These are phyloP conservation scores for Mellivora capensis DNA, from an alignment of 2,113 vertebrate genomes.

Conservation along the genomic window DNA sequence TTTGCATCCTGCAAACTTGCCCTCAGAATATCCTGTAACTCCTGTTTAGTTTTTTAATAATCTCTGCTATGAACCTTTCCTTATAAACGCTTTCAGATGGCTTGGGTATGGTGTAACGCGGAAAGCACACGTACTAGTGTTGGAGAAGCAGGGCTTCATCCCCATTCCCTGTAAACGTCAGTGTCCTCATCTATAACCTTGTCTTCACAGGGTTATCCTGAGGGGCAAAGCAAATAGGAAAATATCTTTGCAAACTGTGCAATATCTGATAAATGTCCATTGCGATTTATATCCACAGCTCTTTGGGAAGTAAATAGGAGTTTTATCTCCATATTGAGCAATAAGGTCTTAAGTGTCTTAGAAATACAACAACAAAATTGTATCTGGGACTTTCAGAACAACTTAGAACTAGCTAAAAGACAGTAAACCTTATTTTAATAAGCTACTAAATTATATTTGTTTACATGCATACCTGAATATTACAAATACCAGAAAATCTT, in stretches of 20 bases:
- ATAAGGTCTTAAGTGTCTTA: neutral
- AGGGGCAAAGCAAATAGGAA: conserved; percentile 11
- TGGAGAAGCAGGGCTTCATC: neutral
- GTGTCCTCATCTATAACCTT: neutral
- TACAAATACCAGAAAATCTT: neutral
- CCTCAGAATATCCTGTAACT: neutral
- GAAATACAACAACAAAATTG: neutral
- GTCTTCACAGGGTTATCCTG: neutral
- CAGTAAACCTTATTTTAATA: neutral
- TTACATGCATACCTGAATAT: neutral
- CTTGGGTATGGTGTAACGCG: neutral
- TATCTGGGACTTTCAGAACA: neutral
- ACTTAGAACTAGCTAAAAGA: neutral
- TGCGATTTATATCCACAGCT: neutral
- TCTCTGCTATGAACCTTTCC: neutral
- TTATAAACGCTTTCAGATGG: neutral
- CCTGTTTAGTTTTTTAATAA: neutral
- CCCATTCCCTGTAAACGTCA: neutral
- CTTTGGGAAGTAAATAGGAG: neutral
- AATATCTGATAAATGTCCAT: neutral
- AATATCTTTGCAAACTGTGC: neutral
- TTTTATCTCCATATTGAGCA: neutral
- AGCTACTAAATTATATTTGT: neutral
- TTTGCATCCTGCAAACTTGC: neutral
- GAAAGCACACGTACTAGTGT: neutral